Conservation (phyloP, 1,140 invertebrate genomes). For the Venturia canescens region DNA sequence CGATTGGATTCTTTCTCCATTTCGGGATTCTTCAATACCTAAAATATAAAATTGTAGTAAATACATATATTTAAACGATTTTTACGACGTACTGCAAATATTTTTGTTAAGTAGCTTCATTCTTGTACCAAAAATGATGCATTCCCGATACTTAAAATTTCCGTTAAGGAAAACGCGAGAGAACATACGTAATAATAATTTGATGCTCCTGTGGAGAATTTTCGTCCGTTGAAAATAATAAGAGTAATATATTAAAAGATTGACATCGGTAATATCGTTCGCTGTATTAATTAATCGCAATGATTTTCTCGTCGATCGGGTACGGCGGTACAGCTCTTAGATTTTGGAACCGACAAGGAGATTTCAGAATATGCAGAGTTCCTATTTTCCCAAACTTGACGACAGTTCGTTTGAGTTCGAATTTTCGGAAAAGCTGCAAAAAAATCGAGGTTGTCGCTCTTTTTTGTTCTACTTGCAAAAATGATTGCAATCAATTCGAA, state of each 20-base stretch:
- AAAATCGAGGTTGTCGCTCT: conserved; percentile 37
- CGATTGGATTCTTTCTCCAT: conserved; percentile 68
- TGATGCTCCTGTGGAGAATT: not conserved
- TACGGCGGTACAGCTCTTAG: conserved; percentile 55
- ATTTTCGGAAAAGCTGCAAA: conserved; percentile 54
- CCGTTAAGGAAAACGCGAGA: too few species aligned
- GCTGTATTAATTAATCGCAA: not conserved
- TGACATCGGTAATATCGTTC: too few species aligned
- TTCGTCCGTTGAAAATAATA: not conserved
- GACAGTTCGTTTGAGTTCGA: conserved; percentile 52
- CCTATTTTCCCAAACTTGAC: conserved; percentile 55
- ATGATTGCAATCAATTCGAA: conserved; percentile 34
- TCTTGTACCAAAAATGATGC: too few species aligned
- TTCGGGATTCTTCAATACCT: conserved; percentile 74
- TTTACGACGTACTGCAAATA: not conserved
- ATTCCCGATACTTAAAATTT: too few species aligned
- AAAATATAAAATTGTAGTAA: conserved; percentile 30
- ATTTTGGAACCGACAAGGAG: conserved; percentile 45
- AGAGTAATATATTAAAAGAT: too few species aligned
- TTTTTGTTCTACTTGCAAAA: not conserved
- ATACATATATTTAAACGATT: not conserved
- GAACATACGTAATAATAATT: not conserved
- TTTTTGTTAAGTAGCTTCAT: too few species aligned
- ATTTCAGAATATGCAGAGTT: conserved; percentile 23
- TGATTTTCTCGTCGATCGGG: conserved; percentile 51